Conservation (phyloP, 2,113 vertebrate genomes). For the Campylomormyrus tamandua region DNA sequence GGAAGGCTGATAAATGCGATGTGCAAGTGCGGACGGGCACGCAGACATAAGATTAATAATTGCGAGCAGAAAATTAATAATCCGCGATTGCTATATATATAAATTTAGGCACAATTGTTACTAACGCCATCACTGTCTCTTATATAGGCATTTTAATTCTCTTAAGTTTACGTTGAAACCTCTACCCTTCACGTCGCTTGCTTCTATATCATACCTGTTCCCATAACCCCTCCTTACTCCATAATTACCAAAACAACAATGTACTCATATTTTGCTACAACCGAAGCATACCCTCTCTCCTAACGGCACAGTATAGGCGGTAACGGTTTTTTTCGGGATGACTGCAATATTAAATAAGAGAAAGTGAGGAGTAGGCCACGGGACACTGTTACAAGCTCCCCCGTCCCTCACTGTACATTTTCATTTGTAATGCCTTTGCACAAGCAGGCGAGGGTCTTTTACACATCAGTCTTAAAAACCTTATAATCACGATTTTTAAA, state of each 20-base stretch:
- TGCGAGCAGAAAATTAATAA: slow-evolving; percentile 14
- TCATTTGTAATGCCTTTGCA: slow-evolving; percentile 18
- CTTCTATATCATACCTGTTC: background rate
- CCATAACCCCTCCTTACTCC: slow-evolving; percentile 7
- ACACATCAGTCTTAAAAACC: background rate
- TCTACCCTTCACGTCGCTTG: slow-evolving; percentile 15
- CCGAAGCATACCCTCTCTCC: background rate
- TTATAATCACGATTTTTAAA: background rate
- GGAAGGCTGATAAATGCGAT: slow-evolving; percentile 13
- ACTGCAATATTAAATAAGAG: background rate
- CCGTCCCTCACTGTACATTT: background rate
- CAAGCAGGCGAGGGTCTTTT: background rate
- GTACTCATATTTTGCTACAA: background rate
- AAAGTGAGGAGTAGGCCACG: slow-evolving; percentile 16
- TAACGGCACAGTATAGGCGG: background rate
- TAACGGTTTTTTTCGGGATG: background rate
- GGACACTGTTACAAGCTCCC: background rate
- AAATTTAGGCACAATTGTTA: background rate
- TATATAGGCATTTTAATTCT: background rate
- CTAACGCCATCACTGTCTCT: background rate
- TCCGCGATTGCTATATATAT: background rate
- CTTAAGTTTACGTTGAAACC: slow-evolving; percentile 14
- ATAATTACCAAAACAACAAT: slow-evolving; percentile 16
- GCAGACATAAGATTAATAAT: background rate
- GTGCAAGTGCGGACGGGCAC: background rate